Conservation (phyloP, 2,113 vertebrate species). For the Cebidichthys violaceus region DNA sequence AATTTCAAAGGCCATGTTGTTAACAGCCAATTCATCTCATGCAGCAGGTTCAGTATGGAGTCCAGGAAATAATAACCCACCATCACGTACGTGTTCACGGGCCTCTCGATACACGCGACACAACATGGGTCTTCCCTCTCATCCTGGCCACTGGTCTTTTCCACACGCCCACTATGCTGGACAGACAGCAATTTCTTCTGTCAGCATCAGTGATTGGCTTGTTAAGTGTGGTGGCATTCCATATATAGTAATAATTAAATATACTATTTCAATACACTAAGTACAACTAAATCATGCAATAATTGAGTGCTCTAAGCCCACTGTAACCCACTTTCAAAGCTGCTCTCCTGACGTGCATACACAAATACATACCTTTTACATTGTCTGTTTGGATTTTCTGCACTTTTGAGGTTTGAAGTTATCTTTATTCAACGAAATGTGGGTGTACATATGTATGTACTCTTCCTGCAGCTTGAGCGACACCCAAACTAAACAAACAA, state of each 20-base stretch:
- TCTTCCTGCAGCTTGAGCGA: neutral
- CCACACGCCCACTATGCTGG: neutral
- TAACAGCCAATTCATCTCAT: neutral
- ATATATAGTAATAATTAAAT: neutral
- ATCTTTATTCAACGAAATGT: conserved; percentile 9
- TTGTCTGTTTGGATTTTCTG: neutral
- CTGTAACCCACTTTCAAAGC: neutral
- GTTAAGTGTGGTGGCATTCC: neutral
- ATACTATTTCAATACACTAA: neutral
- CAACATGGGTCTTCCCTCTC: too few relatives aligned
- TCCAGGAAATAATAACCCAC: conserved; percentile 11
- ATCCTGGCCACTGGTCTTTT: too few relatives aligned
- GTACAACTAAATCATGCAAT: neutral
- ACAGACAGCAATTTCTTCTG: neutral
- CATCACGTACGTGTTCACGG: neutral
- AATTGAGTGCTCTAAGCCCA: neutral
- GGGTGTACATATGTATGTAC: neutral
- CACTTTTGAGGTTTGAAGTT: conserved; percentile 4
- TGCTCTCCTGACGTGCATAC: neutral
- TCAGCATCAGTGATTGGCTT: neutral
- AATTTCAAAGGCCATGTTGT: neutral
- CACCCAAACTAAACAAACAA: neutral
- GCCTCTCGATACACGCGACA: too few relatives aligned
- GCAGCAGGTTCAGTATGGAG: neutral
- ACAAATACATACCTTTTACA: neutral